These are phyloP conservation scores for Prosapia bicincta DNA, from an alignment of 2,888 invertebrate species.

Conservation along the genomic window DNA sequence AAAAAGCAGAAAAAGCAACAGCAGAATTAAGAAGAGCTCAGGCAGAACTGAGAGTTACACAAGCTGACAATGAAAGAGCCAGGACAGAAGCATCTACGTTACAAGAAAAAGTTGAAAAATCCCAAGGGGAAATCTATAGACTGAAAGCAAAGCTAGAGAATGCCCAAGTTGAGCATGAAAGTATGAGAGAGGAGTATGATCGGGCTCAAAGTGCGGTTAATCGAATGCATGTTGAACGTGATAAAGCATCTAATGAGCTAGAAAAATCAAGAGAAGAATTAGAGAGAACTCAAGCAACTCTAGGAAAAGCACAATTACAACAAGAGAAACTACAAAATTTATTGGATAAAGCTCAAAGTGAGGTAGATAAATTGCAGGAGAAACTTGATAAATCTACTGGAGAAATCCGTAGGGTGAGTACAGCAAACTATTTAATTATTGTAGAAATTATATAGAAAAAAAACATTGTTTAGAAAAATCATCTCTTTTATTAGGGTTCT, in stretches of 20 bases:
- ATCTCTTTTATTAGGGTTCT: no score
- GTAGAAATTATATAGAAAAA: no score
- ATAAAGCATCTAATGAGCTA: slow-evolving; percentile 77
- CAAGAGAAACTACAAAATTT: slow-evolving; percentile 88
- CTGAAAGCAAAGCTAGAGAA: slow-evolving; percentile 91
- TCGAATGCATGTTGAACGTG: slow-evolving; percentile 82
- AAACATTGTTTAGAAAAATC: no score
- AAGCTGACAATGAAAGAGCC: slow-evolving; percentile 86
- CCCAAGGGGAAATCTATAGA: slow-evolving; percentile 92
- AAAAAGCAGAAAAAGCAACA: slow-evolving; percentile 80
- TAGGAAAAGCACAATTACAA: slow-evolving; percentile 87
- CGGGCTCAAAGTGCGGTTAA: slow-evolving; percentile 78
- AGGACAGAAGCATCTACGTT: slow-evolving; percentile 77
- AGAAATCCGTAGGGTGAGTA: slow-evolving; percentile 75
- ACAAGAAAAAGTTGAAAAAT: slow-evolving; percentile 91
- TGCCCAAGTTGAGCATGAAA: slow-evolving; percentile 92
- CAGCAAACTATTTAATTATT: no score
- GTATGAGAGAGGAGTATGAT: slow-evolving; percentile 88
- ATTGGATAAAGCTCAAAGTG: slow-evolving; percentile 85
- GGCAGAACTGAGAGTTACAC: slow-evolving; percentile 86
- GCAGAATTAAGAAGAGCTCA: slow-evolving; percentile 83
- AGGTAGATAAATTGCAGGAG: slow-evolving; percentile 86
- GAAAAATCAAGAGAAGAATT: slow-evolving; percentile 86
- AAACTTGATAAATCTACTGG: slow-evolving; percentile 76
- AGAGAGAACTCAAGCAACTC: slow-evolving; percentile 82